These are phyloP conservation scores for Lordiphosa mommai DNA, from an alignment of 1,140 invertebrate genomes.

Conservation along the genomic window DNA sequence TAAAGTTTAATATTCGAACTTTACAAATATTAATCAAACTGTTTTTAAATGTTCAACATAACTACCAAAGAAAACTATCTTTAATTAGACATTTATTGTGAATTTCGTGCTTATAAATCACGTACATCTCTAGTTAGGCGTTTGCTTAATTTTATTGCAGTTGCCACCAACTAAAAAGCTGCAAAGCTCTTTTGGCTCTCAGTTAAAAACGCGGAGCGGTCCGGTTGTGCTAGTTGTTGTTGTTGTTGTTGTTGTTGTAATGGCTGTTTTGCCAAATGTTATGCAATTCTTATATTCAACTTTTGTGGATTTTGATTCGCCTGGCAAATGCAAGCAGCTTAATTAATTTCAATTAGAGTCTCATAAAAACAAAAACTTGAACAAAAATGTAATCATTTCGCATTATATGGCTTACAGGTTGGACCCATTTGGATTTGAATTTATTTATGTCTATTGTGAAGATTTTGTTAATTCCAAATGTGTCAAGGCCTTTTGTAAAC, in stretches of 20 bases:
- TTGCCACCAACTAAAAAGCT: constrained; percentile 16
- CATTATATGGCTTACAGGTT: constrained; percentile 24
- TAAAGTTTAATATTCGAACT: no score
- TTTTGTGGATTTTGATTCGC: not conserved
- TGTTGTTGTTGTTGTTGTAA: constrained; percentile 33
- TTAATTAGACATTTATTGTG: constrained; percentile 1
- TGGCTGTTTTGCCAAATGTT: constrained; percentile 54
- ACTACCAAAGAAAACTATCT: no score
- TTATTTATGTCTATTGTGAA: constrained; percentile 24
- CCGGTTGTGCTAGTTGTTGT: constrained; percentile 23
- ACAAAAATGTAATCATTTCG: constrained; percentile 45
- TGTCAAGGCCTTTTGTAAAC: constrained; percentile 74
- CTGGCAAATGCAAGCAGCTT: constrained; percentile 30
- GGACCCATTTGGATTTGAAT: constrained; percentile 38
- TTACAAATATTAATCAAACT: no score
- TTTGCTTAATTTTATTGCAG: constrained; percentile 33
- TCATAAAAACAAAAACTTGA: constrained; percentile 13
- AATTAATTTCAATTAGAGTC: constrained; percentile 58
- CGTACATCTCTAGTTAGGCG: not conserved
- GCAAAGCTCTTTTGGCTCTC: constrained; percentile 23
- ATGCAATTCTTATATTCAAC: constrained; percentile 47
- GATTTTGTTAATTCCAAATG: constrained; percentile 54
- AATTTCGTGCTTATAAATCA: not conserved
- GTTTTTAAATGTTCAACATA: no score
- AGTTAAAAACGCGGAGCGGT: constrained; percentile 9